phyloP scores from a whole-genome alignment of 2,113 vertebrate species.

The Sceloporus undulatus region DNA sequence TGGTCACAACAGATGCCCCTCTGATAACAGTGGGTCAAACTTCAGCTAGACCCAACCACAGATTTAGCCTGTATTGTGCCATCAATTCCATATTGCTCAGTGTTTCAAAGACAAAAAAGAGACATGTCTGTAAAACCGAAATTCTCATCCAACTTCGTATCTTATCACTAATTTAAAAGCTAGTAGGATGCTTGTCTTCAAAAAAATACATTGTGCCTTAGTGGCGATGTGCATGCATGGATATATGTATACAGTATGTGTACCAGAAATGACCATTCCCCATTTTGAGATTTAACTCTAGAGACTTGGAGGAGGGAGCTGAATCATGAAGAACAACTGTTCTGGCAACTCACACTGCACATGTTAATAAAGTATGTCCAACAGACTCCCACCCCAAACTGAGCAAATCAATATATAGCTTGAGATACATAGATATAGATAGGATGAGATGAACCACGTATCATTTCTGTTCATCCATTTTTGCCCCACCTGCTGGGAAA shows the following conservation, averaged over 20 bases:
- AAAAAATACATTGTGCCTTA: neutral
- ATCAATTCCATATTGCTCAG: constrained; percentile 54
- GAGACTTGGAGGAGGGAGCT: neutral
- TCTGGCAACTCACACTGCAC: neutral
- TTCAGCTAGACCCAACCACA: too few species aligned
- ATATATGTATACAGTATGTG: neutral
- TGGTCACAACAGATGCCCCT: too few species aligned
- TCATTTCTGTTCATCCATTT: constrained; percentile 29
- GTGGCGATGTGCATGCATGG: neutral
- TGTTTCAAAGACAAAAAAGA: neutral
- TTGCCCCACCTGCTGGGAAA: neutral
- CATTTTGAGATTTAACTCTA: neutral
- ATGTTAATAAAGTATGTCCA: neutral
- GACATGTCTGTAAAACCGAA: neutral
- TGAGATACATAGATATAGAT: neutral
- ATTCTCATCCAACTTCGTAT: neutral
- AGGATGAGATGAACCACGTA: neutral
- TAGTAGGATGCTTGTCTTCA: neutral
- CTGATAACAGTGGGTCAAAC: too few species aligned
- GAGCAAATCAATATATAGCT: neutral
- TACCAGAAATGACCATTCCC: neutral
- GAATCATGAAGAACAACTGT: neutral
- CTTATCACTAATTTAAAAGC: neutral
- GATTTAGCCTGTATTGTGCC: constrained; percentile 56
- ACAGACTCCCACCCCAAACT: neutral